These are phyloP conservation scores for Ariopsis seemanni DNA, from an alignment of 2,113 vertebrate species.

Conservation along the genomic window DNA sequence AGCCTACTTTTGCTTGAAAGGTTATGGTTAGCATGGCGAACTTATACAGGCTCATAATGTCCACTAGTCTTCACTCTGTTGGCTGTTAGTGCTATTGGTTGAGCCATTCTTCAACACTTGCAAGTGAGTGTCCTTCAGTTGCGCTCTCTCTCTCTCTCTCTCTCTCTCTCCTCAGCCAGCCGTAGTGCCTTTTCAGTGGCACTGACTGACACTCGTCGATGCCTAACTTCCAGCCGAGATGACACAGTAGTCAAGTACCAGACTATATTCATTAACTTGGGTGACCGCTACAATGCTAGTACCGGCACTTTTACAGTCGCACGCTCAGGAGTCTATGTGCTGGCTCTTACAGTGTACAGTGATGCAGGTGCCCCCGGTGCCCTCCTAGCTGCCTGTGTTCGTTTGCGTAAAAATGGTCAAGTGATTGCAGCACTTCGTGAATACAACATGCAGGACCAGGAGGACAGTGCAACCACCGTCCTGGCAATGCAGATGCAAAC, in stretches of 20 bases:
- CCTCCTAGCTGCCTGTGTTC: conserved; percentile 52
- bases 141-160: background rate
- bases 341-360: conserved; percentile 68
- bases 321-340: conserved; percentile 68
- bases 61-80: background rate
- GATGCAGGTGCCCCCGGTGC: conserved; percentile 3
- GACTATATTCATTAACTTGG: conserved; percentile 67
- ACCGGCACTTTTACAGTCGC: conserved; percentile 65
- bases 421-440: conserved; percentile 51
- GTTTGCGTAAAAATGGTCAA: conserved; percentile 57
- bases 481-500: conserved; percentile 55
- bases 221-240: conserved; percentile 43
- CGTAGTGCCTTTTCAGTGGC: conserved; percentile 72
- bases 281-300: conserved; percentile 46
- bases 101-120: background rate
- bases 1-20: background rate
- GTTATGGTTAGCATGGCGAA: background rate
- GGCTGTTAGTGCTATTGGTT: background rate
- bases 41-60: background rate
- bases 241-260: conserved; percentile 51
- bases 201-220: conserved; percentile 48
- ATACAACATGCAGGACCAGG: conserved; percentile 58
- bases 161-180: conserved; percentile 56
- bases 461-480: conserved; percentile 64
- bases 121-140: background rate